phyloP scores from a whole-genome alignment of 2,113 vertebrate genomes.

The Dromaius novaehollandiae region DNA sequence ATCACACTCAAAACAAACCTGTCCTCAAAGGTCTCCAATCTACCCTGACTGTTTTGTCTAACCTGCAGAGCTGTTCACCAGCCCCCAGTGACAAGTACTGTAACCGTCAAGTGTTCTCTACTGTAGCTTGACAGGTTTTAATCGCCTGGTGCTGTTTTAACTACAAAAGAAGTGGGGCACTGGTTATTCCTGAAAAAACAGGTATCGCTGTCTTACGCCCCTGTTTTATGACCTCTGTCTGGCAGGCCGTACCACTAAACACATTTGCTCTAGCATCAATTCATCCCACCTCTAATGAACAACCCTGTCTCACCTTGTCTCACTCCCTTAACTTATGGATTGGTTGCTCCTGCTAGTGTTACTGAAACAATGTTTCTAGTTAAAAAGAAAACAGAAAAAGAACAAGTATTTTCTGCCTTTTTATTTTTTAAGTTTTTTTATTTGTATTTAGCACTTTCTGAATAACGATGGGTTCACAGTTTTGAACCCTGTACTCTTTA shows the following conservation, averaged over 20 bases:
- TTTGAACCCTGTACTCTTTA: fast-evolving
- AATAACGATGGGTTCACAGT: neutral
- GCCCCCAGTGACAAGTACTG: neutral
- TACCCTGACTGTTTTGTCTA: neutral
- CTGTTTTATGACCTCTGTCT: neutral
- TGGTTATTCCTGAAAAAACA: neutral
- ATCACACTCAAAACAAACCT: neutral
- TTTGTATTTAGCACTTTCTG: neutral
- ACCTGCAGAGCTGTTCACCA: neutral
- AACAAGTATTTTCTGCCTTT: neutral
- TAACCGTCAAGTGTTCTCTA: no score
- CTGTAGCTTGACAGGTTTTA: neutral
- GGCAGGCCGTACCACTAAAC: neutral
- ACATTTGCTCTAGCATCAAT: neutral
- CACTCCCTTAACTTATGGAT: neutral
- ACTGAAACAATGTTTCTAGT: neutral
- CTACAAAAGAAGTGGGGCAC: neutral
- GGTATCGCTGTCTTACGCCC: neutral
- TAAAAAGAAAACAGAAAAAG: neutral
- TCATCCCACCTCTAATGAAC: neutral
- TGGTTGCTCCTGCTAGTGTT: neutral
- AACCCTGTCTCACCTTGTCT: neutral
- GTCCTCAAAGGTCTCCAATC: neutral
- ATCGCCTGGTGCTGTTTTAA: neutral
- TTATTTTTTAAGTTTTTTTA: neutral